Conservation (phyloP, 2,797 vertebrate genomes). For the Garrulus glandarius region DNA sequence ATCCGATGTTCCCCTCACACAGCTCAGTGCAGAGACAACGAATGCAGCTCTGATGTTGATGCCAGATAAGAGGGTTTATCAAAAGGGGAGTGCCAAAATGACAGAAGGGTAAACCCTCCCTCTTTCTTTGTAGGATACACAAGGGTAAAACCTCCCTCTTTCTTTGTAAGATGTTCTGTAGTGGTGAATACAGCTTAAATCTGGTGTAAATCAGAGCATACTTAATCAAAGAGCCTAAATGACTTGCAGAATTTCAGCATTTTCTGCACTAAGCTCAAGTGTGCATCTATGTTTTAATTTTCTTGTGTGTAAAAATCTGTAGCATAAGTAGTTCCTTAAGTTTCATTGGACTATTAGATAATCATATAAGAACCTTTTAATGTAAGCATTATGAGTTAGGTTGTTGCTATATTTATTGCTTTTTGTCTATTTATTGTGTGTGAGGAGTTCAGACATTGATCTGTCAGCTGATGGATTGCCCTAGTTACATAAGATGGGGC, state of each 20-base stretch:
- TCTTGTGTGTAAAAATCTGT: neutral
- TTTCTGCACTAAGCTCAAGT: neutral
- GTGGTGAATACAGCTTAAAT: neutral
- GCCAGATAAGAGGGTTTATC: neutral
- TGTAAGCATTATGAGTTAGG: neutral
- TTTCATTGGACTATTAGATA: neutral
- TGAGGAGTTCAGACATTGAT: neutral
- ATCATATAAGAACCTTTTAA: neutral
- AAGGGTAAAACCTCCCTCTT: neutral
- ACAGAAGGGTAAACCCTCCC: neutral
- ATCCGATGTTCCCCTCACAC: neutral
- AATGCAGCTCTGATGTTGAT: neutral
- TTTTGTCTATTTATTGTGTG: neutral
- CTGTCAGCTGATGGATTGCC: neutral
- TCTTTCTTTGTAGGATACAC: neutral
- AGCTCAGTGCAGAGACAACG: neutral
- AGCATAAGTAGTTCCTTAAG: neutral
- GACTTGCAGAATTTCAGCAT: neutral
- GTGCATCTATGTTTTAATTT: neutral
- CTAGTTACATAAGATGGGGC: neutral
- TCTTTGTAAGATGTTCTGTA: neutral
- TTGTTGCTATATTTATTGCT: neutral
- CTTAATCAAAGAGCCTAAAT: neutral
- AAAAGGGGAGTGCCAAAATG: neutral
- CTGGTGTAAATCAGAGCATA: neutral